Base-by-base conservation (phyloP, 1,140 invertebrate species). In the Antheraea pernyi region DNA sequence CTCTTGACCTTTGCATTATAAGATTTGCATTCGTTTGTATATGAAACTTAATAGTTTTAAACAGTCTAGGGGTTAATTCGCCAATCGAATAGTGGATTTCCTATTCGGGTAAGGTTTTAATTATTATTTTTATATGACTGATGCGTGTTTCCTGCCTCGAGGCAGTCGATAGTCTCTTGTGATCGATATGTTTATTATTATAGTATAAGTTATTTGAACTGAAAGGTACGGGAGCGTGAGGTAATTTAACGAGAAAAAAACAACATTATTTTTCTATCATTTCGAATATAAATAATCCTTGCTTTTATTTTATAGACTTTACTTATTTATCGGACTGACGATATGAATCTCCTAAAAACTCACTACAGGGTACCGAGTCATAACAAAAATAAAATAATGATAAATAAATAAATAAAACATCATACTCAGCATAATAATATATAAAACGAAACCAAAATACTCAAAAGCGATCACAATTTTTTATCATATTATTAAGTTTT, bases 351-450 rank as follows among this genome's bases (percentile, higher is more conserved):
- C 82, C 65, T 75, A 77, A 83, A 72, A 80, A 83, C 83, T 80
- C 78, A 81, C 77, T 75, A 86, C 88, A 90, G 88, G 86, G 88
- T 88, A 88, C 80, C 80, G 82, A 84, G 81, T 84, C 84, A 82
- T 81, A 78, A 82, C 78, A 70, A 80, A 82, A 81, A 73, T 59
- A 53, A 68, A 71, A 70, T 62, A 30, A 30, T 59, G 74, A 77
- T 68, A 76, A 72, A 76, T 74, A 78, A 80, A 80, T 75, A 70
- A 79, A 76, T 67, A 73, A 65, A 67, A 16, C 46, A 16, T 53
- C 62, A 67, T 78, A 85, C 77, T 78, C 76, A 82, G 83, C 88
- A 89, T 90, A 91, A 91, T 88, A 64, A 65, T 70, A 66, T 60
- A 63, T 16, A 73, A 65, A 72, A 53, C 46, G 69, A 81, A 88